Evolutionary conservation across 1,140 invertebrate genomes (phyloP), one percentile per base, ranked within the genome.

Genomic region (Atta cephalotes): DNA sequence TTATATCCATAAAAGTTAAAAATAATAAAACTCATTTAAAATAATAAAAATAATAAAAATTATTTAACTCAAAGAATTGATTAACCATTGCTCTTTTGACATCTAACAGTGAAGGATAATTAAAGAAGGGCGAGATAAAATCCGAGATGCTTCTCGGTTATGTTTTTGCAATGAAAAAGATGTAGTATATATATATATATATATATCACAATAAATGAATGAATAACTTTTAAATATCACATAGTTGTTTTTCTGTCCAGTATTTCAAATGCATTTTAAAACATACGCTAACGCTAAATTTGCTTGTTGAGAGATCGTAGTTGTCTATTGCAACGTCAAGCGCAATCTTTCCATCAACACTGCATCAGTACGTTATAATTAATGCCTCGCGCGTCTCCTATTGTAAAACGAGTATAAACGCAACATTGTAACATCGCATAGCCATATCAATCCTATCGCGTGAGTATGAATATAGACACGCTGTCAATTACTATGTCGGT

Each of bases 351-450:
- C 21, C 68, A 82, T 82, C 62, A 7, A 16, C 51, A 21, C 49
- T 65, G 35, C 53, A 51, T 39, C 39, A 25, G 62, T 84, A 56
- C 45, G 31, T 39, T 21, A 58, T 63, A 76, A 84, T 63, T 62
- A 84, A 84, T 51, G 25, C 58, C 39, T 62, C 51, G 25, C 6
- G 35, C 60, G 45, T n/a, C 60, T 62, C n/a, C 39, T 70, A 58
- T 62, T 62, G 80, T 62, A 82, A 82, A 82, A 14, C 25, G 70
- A 62, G 49, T 82, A 49, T 62, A 82, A 84, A 74, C 71, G 70
- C 79, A 49, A 28, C 21, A 21, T 45, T 18, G 70, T 66, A 49
- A 28, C 21, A 21, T 45, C 25, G n/a, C 74, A 18, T 49, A 18
- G 62, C 45, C 45, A 53, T 74, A 76, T 62, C 70, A 74, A 84